phyloP scores from a whole-genome alignment of 2,797 vertebrate species.

The Bryconaethiops microstoma region DNA sequence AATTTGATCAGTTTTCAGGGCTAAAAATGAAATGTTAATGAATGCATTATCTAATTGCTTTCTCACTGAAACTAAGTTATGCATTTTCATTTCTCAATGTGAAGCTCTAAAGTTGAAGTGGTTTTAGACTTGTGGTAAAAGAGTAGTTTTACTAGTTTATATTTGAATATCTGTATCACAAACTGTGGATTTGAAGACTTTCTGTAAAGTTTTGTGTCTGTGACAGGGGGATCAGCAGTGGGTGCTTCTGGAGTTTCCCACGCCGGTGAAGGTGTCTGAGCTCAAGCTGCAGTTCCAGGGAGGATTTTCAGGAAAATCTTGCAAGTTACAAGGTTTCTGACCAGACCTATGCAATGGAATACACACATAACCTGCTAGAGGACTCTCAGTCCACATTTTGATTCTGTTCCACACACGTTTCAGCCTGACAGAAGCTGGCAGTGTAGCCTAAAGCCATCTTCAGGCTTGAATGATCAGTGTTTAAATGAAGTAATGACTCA shows the following conservation, averaged over 20 bases:
- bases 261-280: constrained; percentile 75
- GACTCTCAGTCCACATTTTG: neutral
- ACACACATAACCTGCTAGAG: neutral
- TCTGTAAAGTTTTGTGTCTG: neutral
- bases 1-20: too few species aligned
- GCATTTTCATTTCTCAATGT: too few species aligned
- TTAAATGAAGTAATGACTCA: too few species aligned
- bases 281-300: constrained; percentile 94
- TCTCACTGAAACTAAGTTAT: too few species aligned
- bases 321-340: constrained; percentile 85
- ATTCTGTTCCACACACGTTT: neutral
- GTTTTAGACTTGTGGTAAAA: too few species aligned
- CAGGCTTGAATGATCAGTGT: too few species aligned
- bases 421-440: neutral
- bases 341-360: neutral
- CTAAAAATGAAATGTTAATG: too few species aligned
- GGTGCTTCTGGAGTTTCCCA: constrained; percentile 88
- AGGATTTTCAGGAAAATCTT: constrained; percentile 88
- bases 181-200: neutral
- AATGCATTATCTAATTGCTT: too few species aligned
- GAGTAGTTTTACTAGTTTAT: neutral
- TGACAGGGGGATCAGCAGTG: constrained; percentile 88
- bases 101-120: too few species aligned
- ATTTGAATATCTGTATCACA: neutral
- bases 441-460: too few species aligned